Evolutionary conservation across 2,888 invertebrate genomes (phyloP), one percentile per base, ranked within the genome.

Genomic region (Parascotia fuliginaria): DNA sequence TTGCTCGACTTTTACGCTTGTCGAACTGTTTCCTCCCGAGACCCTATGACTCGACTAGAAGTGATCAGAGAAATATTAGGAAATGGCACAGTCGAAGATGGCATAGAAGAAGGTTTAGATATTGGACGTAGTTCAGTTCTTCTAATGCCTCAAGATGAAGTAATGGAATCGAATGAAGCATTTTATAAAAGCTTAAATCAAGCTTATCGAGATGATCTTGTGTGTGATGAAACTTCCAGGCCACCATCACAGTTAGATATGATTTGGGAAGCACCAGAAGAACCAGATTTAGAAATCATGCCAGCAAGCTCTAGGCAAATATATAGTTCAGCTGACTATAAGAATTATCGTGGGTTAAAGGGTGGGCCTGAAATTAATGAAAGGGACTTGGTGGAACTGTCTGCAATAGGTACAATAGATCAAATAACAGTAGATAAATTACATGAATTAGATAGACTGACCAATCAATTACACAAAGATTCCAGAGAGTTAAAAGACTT

Each of bases 151-250:
- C 89, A 89, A 65, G 92, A 92, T 41, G 91, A 91, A 62, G 77
- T 87, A 24, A 94, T 94, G 80, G 96, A 96, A 85, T 96, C 97
- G 3, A 96, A 96, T 75, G 97, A 97, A 85, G 96, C 96, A 15
- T 97, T 97, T 82, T 97, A 97, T 83, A 95, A 96, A 68, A 97
- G 96, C 76, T 90, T 97, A 37, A 97, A 97, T 86, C 96, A 96
- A 85, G 97, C 97, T 31, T 97, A 97, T 81, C 93, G 97, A 42
- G 97, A 97, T 63, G 96, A 96, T 75, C 88, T 96, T 50, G 95
- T 95, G 19, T 93, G 93, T 61, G 94, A 92, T 71, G 93, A 93
- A 87, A 90, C 93, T 12, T 94, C 95, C 12, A 93, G 95, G 57
- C 94, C 95, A 46, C 89, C 94, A 55, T 96, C 96, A 40, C 96